phyloP scores from a whole-genome alignment of 2,888 invertebrate genomes.

The Campoplex capitator region DNA sequence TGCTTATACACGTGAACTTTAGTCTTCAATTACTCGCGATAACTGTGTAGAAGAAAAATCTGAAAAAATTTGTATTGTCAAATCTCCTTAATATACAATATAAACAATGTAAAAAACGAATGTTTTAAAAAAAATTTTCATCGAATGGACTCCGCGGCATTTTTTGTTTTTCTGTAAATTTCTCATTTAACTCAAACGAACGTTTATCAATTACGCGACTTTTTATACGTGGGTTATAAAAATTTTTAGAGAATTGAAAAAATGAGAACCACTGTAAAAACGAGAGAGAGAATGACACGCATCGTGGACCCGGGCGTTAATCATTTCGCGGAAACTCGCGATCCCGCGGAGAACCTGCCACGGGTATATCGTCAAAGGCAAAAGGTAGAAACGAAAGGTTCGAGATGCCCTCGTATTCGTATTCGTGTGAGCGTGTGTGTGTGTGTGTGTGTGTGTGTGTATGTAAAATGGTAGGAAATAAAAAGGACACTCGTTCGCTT shows the following conservation, averaged over 20 bases:
- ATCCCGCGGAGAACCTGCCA: slow-evolving; percentile 68
- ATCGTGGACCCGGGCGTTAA: slow-evolving; percentile 73
- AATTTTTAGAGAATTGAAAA: slow-evolving; percentile 27
- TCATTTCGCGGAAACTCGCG: slow-evolving; percentile 75
- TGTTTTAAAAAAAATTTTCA: background rate
- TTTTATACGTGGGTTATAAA: background rate
- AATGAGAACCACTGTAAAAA: slow-evolving; percentile 72
- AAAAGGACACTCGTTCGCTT: slow-evolving; percentile 1
- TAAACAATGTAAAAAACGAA: too few species aligned
- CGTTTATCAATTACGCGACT: background rate
- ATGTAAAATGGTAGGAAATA: background rate
- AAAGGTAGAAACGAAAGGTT: slow-evolving; percentile 48
- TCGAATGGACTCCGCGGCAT: background rate
- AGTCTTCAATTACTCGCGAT: too few species aligned
- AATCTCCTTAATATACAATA: too few species aligned
- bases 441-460: background rate
- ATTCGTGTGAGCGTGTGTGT: slow-evolving; percentile 39
- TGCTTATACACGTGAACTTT: too few species aligned
- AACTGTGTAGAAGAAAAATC: too few species aligned
- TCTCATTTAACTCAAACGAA: background rate
- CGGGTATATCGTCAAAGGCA: slow-evolving; percentile 57
- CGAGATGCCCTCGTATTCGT: slow-evolving; percentile 20
- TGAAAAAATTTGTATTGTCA: too few species aligned
- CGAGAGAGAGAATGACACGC: slow-evolving; percentile 74
- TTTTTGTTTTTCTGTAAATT: background rate